Conservation (phyloP, 2,113 vertebrate genomes). For the Actenoides hombroni region DNA sequence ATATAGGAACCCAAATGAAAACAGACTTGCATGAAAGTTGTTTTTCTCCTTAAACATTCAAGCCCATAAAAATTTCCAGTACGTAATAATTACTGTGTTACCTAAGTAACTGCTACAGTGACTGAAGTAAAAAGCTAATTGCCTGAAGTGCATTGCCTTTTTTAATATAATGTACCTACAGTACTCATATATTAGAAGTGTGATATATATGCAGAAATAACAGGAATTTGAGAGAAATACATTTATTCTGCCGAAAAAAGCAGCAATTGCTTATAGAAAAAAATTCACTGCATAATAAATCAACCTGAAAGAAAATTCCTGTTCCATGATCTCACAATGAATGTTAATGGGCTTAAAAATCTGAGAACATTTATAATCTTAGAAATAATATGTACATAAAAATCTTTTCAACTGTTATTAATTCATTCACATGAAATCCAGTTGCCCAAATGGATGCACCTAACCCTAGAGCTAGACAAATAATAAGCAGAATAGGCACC, state of each 20-base stretch:
- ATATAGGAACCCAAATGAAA: constrained; percentile 52
- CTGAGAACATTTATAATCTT: neutral
- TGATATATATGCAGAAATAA: neutral
- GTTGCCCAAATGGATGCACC: neutral
- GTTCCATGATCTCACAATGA: neutral
- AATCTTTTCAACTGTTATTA: neutral
- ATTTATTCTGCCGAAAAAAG: neutral
- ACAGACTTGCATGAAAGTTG: constrained; percentile 39
- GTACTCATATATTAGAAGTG: neutral
- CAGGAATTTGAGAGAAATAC: neutral
- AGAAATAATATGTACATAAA: neutral
- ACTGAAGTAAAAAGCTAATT: constrained; percentile 32
- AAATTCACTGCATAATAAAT: neutral
- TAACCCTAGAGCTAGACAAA: neutral
- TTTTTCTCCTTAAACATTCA: constrained; percentile 53
- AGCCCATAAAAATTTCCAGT: constrained; percentile 24
- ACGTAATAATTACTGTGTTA: constrained; percentile 35
- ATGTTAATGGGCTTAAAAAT: neutral
- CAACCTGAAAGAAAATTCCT: neutral
- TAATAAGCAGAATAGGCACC: neutral
- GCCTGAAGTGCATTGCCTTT: constrained; percentile 6
- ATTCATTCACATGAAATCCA: neutral
- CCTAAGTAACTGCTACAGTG: neutral
- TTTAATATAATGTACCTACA: neutral
- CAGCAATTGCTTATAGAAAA: neutral